Percentiles rank a stretch among this genome's conserved stretches.
phyloP scores from a whole-genome alignment of 2,797 vertebrate genomes.

The Sebastes minor region DNA sequence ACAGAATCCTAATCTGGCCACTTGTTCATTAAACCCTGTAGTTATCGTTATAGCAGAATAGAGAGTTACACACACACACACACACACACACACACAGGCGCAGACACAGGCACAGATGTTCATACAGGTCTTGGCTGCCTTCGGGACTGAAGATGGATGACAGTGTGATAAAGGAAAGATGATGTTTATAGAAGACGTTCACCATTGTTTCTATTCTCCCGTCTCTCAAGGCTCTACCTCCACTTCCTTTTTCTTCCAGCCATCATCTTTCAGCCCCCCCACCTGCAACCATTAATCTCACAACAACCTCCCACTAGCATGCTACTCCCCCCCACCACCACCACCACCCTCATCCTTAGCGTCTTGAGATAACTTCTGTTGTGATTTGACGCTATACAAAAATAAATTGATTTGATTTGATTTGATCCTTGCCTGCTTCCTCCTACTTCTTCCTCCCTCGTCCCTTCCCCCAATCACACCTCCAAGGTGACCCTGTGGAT shows the following conservation, averaged over 20 bases:
- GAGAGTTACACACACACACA: neutral
- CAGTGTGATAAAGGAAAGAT: slow-evolving; percentile 17
- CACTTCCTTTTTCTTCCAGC: neutral
- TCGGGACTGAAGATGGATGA: slow-evolving; percentile 46
- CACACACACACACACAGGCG: slow-evolving; percentile 10
- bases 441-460: slow-evolving; percentile 3
- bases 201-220: slow-evolving; percentile 17
- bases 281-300: slow-evolving; percentile 31
- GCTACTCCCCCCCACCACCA: neutral
- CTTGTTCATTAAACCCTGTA: slow-evolving; percentile 26
- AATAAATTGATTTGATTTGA: too few species aligned
- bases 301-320: slow-evolving; percentile 33
- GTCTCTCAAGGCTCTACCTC: slow-evolving; percentile 16
- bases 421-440: slow-evolving; percentile 9
- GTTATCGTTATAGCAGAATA: slow-evolving; percentile 23
- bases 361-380: too few species aligned
- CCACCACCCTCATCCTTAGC: slow-evolving; percentile 1
- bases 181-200: slow-evolving; percentile 42
- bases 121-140: slow-evolving; percentile 5
- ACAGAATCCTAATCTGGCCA: neutral
- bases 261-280: slow-evolving; percentile 14
- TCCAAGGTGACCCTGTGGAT: slow-evolving; percentile 70
- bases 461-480: slow-evolving; percentile 33
- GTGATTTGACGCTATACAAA: too few species aligned
- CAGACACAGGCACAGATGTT: neutral